phyloP scores from a whole-genome alignment of 30 jellyfish, hydroid and myxozoan genomes.

The Rhopilema esculentum region DNA sequence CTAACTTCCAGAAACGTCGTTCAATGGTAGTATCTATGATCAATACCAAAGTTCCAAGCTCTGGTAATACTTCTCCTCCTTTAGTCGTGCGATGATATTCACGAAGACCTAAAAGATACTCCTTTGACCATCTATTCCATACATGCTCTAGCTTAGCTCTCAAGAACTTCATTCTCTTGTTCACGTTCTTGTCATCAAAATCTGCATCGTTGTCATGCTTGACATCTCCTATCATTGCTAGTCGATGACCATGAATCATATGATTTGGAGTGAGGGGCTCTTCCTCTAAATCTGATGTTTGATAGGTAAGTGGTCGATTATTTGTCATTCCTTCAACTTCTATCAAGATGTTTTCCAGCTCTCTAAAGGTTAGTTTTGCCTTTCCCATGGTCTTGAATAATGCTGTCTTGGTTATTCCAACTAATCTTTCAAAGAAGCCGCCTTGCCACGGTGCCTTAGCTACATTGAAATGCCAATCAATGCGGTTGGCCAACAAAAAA shows the following conservation, averaged over 20 bases:
- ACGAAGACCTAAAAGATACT: no score
- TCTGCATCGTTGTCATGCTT: slow-evolving; percentile 33
- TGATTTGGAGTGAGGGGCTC: slow-evolving; percentile 48
- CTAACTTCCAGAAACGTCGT: no score
- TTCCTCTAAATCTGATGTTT: slow-evolving; percentile 26
- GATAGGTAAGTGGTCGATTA: slow-evolving; percentile 44
- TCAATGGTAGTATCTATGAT: no score
- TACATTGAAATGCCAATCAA: slow-evolving; percentile 42
- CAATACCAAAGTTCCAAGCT: no score
- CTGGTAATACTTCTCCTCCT: no score
- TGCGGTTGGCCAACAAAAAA: slow-evolving; percentile 26
- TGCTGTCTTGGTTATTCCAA: slow-evolving; percentile 42
- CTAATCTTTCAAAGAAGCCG: slow-evolving; percentile 38
- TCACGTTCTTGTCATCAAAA: slow-evolving; percentile 37
- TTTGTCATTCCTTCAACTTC: slow-evolving; percentile 31
- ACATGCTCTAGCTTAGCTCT: slow-evolving; percentile 36
- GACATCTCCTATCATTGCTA: slow-evolving; percentile 48
- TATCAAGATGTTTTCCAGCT: slow-evolving; percentile 42
- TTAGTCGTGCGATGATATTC: no score
- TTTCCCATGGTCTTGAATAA: slow-evolving; percentile 45
- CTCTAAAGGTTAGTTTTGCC: slow-evolving; percentile 32
- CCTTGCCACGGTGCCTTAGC: slow-evolving; percentile 1
- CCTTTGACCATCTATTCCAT: no score
- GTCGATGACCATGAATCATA: slow-evolving; percentile 36
- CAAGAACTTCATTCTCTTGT: slow-evolving; percentile 34